Evolutionary conservation across 2,888 invertebrate genomes (phyloP), one percentile per base, ranked within the genome.

Genomic region (Calephelis perditalis): DNA sequence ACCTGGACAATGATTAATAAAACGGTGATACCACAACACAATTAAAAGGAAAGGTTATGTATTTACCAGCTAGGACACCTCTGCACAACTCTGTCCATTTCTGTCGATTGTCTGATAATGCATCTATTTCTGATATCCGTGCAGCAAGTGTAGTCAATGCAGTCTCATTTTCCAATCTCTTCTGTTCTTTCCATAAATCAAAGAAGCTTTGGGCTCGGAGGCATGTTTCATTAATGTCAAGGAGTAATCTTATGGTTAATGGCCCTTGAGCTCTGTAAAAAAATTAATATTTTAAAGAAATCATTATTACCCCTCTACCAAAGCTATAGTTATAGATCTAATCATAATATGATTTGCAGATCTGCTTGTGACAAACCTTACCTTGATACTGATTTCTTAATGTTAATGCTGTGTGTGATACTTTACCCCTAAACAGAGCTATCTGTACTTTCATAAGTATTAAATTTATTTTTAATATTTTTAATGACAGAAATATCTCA

Each of bases 211-310:
- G 96, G 75, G 97, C 96, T 73, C 96, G 94, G 79, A 99, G 92
- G 76, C 95, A 96, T 76, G 97, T 97, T 86, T 98, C 98, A 74
- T 98, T 96, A 71, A 97, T 95, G 81, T 98, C 98, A 71, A 99
- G 91, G 67, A 99, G 91, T 76, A 96, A 95, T 76, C 99, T 91
- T 67, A 98, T 96, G 65, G 97, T 98, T 72, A 99, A 92, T 64
- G 95, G 95, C 63, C 96, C 96, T 62, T 96, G 95, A 85, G 94
- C 89, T 68, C 91, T 91, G 76, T 76, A 87, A 84, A 56, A 52
- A 61, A 66, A 62, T 26, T 59, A 44, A 57, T 46, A 60, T 40
- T 49, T 55, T 55, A 61, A 49, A 44, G 44, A 60, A 11, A 57
- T 49, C 40, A 6, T 40, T 6, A 40, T 40, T 40, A 40, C 6